Evolutionary conservation across 2,113 vertebrate genomes (phyloP).

Genomic region (Malaclemys terrapin): DNA sequence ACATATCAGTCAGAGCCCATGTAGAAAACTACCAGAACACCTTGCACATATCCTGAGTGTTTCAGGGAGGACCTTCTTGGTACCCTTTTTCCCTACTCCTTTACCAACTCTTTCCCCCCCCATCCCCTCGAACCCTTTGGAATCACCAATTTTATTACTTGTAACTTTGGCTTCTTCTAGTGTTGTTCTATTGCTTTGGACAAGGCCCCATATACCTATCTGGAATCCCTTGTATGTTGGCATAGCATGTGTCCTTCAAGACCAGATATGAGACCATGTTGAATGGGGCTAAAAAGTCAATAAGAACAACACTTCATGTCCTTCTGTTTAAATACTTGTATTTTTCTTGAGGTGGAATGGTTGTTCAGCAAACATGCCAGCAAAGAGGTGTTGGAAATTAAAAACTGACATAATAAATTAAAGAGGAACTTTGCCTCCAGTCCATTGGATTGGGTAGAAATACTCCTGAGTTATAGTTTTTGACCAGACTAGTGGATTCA

Average conservation of each 20-base stretch:
- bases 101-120: neutral
- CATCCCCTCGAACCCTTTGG: neutral
- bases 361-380: neutral
- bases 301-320: neutral
- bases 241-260: neutral
- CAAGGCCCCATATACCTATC: neutral
- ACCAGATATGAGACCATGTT: neutral
- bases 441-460: neutral
- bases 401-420: neutral
- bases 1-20: neutral
- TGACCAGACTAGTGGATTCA: neutral
- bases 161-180: neutral
- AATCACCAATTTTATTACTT: neutral
- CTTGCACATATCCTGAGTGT: neutral
- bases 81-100: neutral
- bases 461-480: neutral
- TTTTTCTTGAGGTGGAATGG: neutral
- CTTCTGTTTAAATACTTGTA: neutral
- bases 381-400: neutral
- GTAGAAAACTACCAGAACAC: neutral
- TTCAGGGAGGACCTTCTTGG: constrained; percentile 1
- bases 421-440: neutral
- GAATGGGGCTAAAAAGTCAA: neutral
- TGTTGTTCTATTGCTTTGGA: neutral
- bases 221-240: accelerated